Conservation (phyloP, 1,140 invertebrate genomes). For the Polypedilum pembai region DNA sequence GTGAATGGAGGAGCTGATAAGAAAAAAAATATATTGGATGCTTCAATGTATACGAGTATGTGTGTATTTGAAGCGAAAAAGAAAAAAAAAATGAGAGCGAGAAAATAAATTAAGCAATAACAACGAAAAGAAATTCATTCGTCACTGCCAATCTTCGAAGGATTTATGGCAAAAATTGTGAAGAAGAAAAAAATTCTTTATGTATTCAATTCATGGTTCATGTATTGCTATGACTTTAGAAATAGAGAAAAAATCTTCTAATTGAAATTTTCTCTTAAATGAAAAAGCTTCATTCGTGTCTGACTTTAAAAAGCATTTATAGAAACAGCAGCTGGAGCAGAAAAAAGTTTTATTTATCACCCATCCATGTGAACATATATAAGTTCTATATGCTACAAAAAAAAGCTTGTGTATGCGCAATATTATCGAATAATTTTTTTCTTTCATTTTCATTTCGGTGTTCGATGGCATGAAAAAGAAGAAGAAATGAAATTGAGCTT, state of each 20-base stretch:
- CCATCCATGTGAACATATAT: neutral
- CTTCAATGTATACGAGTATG: neutral
- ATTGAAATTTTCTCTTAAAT: neutral
- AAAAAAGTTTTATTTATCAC: conserved; percentile 5
- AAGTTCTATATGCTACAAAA: neutral
- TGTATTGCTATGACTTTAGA: neutral
- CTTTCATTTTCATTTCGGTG: neutral
- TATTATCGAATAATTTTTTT: too few species aligned
- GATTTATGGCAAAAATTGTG: neutral
- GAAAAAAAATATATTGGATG: neutral
- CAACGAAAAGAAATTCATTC: neutral
- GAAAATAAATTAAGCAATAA: neutral
- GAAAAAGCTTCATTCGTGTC: neutral
- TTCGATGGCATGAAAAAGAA: neutral
- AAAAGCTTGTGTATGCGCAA: too few species aligned
- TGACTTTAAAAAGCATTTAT: neutral
- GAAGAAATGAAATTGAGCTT: neutral
- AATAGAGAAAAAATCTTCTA: too few species aligned
- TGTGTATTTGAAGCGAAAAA: neutral
- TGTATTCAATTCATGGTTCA: conserved; percentile 25
- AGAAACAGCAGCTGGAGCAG: neutral
- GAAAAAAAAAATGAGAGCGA: neutral
- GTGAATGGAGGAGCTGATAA: conserved; percentile 7
- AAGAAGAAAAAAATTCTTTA: neutral
- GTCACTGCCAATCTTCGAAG: conserved; percentile 23